Base-by-base conservation (phyloP, 1,140 invertebrate species). In the Musca domestica region DNA sequence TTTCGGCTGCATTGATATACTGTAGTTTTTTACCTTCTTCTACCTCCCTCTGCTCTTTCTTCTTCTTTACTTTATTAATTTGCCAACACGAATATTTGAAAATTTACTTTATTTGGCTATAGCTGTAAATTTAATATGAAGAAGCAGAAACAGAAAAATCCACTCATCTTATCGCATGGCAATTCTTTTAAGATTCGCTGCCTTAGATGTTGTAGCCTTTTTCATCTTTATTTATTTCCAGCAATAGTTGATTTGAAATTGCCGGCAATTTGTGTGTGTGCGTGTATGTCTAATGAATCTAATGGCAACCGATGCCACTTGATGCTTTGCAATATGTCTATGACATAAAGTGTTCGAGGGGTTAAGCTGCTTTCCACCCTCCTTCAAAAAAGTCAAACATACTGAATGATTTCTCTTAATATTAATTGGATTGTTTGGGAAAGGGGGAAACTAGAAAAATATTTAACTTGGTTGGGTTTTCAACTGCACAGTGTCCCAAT, bases 31-130 rank as follows among this genome's bases (percentile, higher is more conserved):
- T 41, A n/a, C n/a, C 12, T 41, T 41, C 34, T 5, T 41, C 34
- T 41, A 30, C 27, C 27, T 3, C n/a, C 27, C 27, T 30, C 27
- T 30, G 3, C 27, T 41, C 2, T 41, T 41, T 41, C 34, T 12
- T 41, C 34, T 2, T 41, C 34, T 41, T 30, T 30, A 12, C 34
- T 41, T 41, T 34, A 61, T 61, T 41, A 61, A 61, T 61, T 61
- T 61, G 22, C 27, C 56, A 61, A 41, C 56, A 61, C 56, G 56
- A 61, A 61, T 61, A 61, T 61, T 61, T 61, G 27, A 61, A 61
- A 61, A 61, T 61, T 41, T 41, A 41, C 34, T 41, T 41, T 41
- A 41, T 41, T 41, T 41, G 34, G 34, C 34, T 41, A 41, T 41
- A 41, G 4, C 34, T 41, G 34, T 41, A 41, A 41, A 41, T 41